Evolutionary conservation across 1,140 invertebrate species (phyloP), one percentile per base, ranked within the genome.

Genomic region (Bathynomus jamesi): DNA sequence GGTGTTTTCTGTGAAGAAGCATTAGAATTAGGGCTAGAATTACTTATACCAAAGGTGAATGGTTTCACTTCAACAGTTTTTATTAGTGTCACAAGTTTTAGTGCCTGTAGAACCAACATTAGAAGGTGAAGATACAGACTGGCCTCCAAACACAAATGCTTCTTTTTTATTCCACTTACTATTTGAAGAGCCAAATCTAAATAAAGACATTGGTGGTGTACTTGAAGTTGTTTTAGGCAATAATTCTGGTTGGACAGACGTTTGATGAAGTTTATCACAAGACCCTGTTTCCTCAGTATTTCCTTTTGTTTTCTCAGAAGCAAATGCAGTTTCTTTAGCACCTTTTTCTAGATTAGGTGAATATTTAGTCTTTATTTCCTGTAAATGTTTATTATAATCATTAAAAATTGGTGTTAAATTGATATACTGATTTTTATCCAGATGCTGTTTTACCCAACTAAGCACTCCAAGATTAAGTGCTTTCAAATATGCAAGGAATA

Each of bases 361-460:
- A 63, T 79, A 76, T 67, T 74, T 76, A 61, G 74, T 76, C 62
- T 79, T 79, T 27, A 84, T 61, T 46, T 79, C 79, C 27, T 74
- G 72, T 60, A 85, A 77, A 79, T 86, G 82, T 61, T 87, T 89
- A 77, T 91, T 89, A 84, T 97, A 97, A 83, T 95, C 93, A 72
- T 87, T 86, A 82, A 96, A 96, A 79, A 95, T 89, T 53, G 94
- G 94, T 24, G 89, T 90, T 7, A 97, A 83, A 80, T 94, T 90
- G 81, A 93, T 93, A 75, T 89, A 87, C 3, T 92, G 89, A 83
- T 91, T 93, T 78, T 89, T 85, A 70, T 92, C 88, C 1, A 96
- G 88, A 81, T 95, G 90, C 72, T 88, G 86, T 78, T 90, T 89
- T 53, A 96, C 92, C 92, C 94, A 97, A 66, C 89, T 85, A 0